These are phyloP conservation scores for Propsilocerus akamusi DNA, from an alignment of 1,140 invertebrate species.

Conservation along the genomic window DNA sequence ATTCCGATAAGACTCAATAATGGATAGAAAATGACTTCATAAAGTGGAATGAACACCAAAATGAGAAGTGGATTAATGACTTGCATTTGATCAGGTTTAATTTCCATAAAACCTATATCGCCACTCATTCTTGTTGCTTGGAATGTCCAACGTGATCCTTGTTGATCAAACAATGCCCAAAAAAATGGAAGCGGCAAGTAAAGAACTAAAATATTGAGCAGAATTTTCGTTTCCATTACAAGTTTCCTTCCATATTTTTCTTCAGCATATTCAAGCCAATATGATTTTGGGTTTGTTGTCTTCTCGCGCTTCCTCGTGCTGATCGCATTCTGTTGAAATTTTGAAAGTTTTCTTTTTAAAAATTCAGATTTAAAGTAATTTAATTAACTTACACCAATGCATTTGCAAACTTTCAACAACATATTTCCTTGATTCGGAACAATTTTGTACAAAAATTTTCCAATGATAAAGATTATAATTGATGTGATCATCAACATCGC, in stretches of 20 bases:
- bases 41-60: constrained; percentile 58
- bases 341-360: not conserved
- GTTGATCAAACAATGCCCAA: constrained; percentile 67
- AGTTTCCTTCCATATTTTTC: constrained; percentile 4
- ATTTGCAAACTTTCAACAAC: constrained; percentile 48
- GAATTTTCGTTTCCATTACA: constrained; percentile 35
- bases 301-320: not conserved
- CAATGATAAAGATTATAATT: constrained; percentile 38
- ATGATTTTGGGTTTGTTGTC: constrained; percentile 16
- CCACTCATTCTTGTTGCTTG: constrained; percentile 52
- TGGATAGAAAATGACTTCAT: constrained; percentile 53
- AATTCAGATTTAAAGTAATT: not conserved
- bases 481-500: constrained; percentile 60
- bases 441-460: constrained; percentile 46
- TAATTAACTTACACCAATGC: constrained; percentile 52
- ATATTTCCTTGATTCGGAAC: constrained; percentile 71
- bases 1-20: constrained; percentile 28
- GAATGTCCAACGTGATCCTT: constrained; percentile 35
- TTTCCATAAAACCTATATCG: constrained; percentile 32
- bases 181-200: constrained; percentile 66
- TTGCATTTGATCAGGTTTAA: constrained; percentile 71
- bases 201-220: constrained; percentile 45
- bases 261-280: constrained; percentile 16
- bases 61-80: constrained; percentile 63
- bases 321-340: not conserved